These are phyloP conservation scores for Cardiocondyla obscurior DNA, from an alignment of 1,140 invertebrate species.

Conservation along the genomic window DNA sequence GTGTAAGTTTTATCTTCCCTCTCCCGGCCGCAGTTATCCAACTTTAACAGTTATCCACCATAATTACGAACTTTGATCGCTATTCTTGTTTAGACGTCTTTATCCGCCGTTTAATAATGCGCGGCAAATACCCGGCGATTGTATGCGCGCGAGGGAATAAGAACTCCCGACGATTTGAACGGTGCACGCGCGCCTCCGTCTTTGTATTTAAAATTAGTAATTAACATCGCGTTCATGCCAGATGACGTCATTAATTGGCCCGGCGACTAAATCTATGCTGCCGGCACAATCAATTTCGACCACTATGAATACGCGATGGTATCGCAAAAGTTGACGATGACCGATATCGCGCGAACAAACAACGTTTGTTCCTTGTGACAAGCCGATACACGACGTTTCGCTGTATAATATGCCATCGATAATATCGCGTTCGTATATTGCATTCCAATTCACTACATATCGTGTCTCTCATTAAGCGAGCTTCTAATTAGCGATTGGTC, in stretches of 20 bases:
- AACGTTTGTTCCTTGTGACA: slow-evolving; percentile 21
- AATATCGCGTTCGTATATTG: slow-evolving; percentile 18
- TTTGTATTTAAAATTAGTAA: slow-evolving; percentile 24
- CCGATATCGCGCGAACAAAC: neutral
- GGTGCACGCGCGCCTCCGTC: neutral
- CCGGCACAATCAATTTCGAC: neutral
- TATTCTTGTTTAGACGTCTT: neutral
- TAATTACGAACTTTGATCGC: slow-evolving; percentile 12
- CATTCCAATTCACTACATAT: slow-evolving; percentile 32
- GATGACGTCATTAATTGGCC: neutral
- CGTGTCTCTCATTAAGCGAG: slow-evolving; percentile 31
- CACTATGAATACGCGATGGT: neutral
- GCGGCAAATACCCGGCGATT: neutral
- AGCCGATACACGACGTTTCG: neutral
- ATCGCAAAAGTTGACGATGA: neutral
- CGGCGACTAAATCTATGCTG: neutral
- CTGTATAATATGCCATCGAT: slow-evolving; percentile 11
- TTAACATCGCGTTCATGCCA: neutral
- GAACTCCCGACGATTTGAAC: neutral
- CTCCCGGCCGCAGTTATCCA: slow-evolving; percentile 37
- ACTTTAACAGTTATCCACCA: neutral
- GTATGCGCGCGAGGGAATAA: neutral
- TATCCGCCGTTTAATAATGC: slow-evolving; percentile 6
- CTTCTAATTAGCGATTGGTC: slow-evolving; percentile 49
- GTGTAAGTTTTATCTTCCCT: slow-evolving; percentile 1